phyloP scores from a whole-genome alignment of 1,140 invertebrate species.

The Lutraria rhynchaena region DNA sequence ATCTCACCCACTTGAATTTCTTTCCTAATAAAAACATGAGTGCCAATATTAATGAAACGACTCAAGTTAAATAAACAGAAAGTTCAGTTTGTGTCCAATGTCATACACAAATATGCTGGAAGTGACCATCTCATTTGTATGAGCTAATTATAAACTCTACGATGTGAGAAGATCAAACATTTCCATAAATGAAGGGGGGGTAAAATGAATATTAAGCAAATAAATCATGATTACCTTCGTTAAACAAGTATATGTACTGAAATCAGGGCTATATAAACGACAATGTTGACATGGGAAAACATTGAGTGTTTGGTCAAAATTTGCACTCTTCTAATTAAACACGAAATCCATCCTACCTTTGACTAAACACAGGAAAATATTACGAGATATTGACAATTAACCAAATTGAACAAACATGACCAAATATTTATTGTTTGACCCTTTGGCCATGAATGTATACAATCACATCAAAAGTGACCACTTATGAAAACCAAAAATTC shows the following conservation, averaged over 20 bases:
- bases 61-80: slow-evolving; percentile 30
- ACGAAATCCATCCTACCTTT: slow-evolving; percentile 56
- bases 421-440: slow-evolving; percentile 57
- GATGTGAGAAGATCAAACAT: slow-evolving; percentile 60
- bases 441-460: not conserved
- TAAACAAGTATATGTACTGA: slow-evolving; percentile 55
- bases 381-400: slow-evolving; percentile 58
- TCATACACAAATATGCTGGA: slow-evolving; percentile 2
- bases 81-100: slow-evolving; percentile 23
- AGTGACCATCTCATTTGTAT: slow-evolving; percentile 42
- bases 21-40: no score
- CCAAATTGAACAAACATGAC: slow-evolving; percentile 50
- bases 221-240: slow-evolving; percentile 39
- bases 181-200: slow-evolving; percentile 10
- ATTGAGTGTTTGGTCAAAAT: slow-evolving; percentile 57
- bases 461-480: slow-evolving; percentile 3
- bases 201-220: slow-evolving; percentile 55
- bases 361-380: slow-evolving; percentile 50
- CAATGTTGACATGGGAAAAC: slow-evolving; percentile 49
- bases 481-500: not conserved
- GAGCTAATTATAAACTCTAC: slow-evolving; percentile 53
- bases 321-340: slow-evolving; percentile 57
- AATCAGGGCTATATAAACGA: slow-evolving; percentile 36
- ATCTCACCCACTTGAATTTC: no score
- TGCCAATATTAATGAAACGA: not conserved